These are phyloP conservation scores for Marronus borbonicus DNA, from an alignment of 2,888 invertebrate species.

Conservation along the genomic window DNA sequence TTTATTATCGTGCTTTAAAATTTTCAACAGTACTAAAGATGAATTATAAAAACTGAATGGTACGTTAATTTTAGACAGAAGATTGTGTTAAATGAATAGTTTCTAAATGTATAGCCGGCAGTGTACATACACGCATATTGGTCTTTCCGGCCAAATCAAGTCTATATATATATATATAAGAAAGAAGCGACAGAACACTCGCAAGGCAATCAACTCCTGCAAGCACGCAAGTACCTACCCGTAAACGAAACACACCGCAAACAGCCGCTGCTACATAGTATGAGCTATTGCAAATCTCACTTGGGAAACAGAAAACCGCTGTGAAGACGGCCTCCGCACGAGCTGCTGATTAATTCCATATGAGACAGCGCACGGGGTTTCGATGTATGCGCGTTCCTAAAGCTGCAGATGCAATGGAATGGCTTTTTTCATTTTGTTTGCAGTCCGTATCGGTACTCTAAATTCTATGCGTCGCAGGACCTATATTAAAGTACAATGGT, in stretches of 20 bases:
- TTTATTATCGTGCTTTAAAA: no score
- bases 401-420: conserved; percentile 21
- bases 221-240: conserved; percentile 43
- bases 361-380: conserved; percentile 36
- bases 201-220: conserved; percentile 37
- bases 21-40: no score
- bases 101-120: no score
- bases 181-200: conserved; percentile 15
- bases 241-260: conserved; percentile 36
- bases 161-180: neutral
- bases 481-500: no score
- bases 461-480: no score
- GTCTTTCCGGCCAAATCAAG: conserved; percentile 1
- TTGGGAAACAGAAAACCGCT: conserved; percentile 16
- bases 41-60: no score
- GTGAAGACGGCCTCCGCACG: conserved; percentile 37
- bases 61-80: no score
- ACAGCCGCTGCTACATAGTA: conserved; percentile 31
- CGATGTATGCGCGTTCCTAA: conserved; percentile 12
- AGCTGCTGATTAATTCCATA: conserved; percentile 41
- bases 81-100: no score
- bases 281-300: conserved; percentile 8
- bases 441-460: neutral
- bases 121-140: conserved; percentile 9
- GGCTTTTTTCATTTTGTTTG: conserved; percentile 2